These are phyloP conservation scores for Saguinus oedipus DNA, from an alignment of 2,797 vertebrate species.

Conservation along the genomic window DNA sequence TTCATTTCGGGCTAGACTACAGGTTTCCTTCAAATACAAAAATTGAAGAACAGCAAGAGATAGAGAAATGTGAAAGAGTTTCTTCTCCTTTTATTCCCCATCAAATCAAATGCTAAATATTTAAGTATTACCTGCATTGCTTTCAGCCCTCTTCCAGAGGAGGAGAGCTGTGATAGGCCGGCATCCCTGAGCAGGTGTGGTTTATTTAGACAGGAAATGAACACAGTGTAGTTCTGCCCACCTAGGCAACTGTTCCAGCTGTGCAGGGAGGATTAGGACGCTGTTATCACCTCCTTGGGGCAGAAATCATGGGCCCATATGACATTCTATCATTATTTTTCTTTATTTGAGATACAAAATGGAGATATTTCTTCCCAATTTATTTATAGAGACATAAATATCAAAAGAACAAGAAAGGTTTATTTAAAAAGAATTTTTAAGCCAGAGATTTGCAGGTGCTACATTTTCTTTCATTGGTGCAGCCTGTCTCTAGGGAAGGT, in stretches of 20 bases:
- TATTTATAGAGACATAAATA: slow-evolving; percentile 53
- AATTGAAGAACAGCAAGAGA: neutral
- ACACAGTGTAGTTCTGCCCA: neutral
- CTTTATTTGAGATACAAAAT: neutral
- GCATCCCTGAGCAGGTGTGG: neutral
- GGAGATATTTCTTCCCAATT: neutral
- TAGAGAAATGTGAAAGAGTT: neutral
- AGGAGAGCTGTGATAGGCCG: neutral
- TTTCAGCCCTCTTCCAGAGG: neutral
- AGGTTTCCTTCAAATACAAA: neutral
- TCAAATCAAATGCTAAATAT: neutral
- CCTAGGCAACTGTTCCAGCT: neutral
- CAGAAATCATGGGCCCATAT: neutral
- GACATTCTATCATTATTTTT: neutral
- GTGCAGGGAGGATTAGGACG: neutral
- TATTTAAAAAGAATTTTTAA: slow-evolving; percentile 41
- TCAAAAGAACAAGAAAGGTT: slow-evolving; percentile 45
- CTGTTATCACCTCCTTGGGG: neutral
- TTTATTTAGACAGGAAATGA: neutral
- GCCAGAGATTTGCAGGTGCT: slow-evolving; percentile 31
- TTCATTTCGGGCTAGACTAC: neutral
- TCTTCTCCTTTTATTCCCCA: neutral
- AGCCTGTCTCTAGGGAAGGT: slow-evolving; percentile 22
- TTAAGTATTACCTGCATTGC: neutral
- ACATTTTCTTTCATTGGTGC: neutral